phyloP scores from a whole-genome alignment of 2,113 vertebrate genomes.

The Mormyrus lacerda region DNA sequence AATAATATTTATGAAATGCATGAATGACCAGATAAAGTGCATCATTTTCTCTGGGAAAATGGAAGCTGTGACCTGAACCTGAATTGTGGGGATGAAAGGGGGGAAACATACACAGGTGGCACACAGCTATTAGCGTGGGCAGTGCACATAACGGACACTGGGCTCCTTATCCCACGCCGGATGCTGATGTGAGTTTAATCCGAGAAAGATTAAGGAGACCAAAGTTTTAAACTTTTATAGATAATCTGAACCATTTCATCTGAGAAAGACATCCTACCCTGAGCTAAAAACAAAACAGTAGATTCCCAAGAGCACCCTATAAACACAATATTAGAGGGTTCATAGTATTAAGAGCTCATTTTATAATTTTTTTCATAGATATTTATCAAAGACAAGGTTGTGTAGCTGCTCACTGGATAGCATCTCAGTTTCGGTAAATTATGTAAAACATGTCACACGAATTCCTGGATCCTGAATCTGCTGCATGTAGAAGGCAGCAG shows the following conservation, averaged over 20 bases:
- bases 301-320: background rate
- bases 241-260: background rate
- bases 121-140: background rate
- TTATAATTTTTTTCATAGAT: background rate
- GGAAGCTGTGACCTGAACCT: constrained; percentile 1
- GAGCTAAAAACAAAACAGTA: background rate
- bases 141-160: background rate
- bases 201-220: background rate
- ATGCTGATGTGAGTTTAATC: background rate
- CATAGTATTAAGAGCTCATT: background rate
- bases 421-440: background rate
- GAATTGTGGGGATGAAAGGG: constrained; percentile 9
- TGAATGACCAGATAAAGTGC: constrained; percentile 24
- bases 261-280: background rate
- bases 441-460: background rate
- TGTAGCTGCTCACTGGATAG: background rate
- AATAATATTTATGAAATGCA: constrained; percentile 8
- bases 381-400: background rate
- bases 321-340: background rate
- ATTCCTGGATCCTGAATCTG: background rate
- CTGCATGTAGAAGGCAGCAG: background rate
- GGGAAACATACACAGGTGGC: background rate
- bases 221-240: background rate
- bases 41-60: constrained; percentile 24
- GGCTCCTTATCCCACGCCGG: background rate